Evolutionary conservation across 2,888 invertebrate genomes (phyloP), one percentile per base, ranked within the genome.

Genomic region (Copidosoma aretas): DNA sequence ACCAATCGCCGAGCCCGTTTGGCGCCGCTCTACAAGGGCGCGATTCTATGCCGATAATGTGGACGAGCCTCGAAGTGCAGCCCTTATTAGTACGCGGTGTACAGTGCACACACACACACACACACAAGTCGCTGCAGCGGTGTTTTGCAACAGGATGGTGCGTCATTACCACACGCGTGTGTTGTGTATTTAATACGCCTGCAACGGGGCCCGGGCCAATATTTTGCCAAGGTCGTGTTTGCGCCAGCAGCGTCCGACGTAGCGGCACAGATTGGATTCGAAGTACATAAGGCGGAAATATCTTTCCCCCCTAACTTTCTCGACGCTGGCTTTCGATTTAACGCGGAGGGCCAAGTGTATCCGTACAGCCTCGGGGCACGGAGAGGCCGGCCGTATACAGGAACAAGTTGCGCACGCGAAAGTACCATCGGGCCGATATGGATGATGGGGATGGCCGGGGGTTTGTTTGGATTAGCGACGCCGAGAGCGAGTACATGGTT

Each of bases 251-350:
- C 73, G 76, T 74, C 75, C 77, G 79, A 81, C 80, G 80, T 79
- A 78, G 79, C 75, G 79, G 79, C 79, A 78, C 80, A 81, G 81
- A 83, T 83, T 82, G 81, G 81, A 82, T 83, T 83, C 80, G 78
- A 80, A 82, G 79, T 82, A 82, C 81, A 81, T 80, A 80, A 81
- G 77, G 82, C 79, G 81, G 79, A 82, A 82, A 80, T 77, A 71
- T 77, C 77, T 60, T 67, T 69, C 8, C 43, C 12, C 17, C 3
- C 43, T 15, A 4, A 1, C 43, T 46, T 12, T 12, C 8, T 46
- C 17, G 43, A 58, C 43, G 41, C 15, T 10, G 43, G 19, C 32
- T 39, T 32, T n/a, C n/a, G n/a, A n/a, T n/a, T n/a, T n/a, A n/a
- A n/a, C n/a, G n/a, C n/a, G n/a, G 10, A 15, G 17, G 56, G 56